Percentiles rank a stretch among this genome's conserved stretches.
Evolutionary conservation across 2,113 vertebrate genomes (phyloP).

Genomic region (Accipiter virgatus): DNA sequence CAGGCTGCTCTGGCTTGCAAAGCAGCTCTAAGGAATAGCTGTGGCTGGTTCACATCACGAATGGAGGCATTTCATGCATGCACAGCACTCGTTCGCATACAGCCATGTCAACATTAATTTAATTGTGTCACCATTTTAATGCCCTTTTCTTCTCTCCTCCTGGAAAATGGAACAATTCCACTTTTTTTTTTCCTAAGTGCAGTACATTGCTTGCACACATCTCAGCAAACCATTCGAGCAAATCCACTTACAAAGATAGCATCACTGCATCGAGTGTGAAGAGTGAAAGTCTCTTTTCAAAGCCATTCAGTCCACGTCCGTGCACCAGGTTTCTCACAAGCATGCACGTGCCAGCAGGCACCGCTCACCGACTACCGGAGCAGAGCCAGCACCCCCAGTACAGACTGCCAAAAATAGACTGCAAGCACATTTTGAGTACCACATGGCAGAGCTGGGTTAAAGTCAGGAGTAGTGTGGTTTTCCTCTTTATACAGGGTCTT

Average conservation of each 20-base stretch:
- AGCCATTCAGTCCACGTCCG: background rate
- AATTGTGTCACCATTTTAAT: background rate
- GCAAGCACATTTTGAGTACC: background rate
- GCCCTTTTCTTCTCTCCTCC: background rate
- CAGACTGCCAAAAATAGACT: background rate
- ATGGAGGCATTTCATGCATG: background rate
- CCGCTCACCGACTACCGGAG: background rate
- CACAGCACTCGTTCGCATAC: background rate
- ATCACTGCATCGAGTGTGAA: accelerated
- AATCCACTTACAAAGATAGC: background rate
- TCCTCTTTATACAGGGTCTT: background rate
- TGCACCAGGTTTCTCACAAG: accelerated
- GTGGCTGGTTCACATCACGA: background rate
- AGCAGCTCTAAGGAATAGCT: background rate
- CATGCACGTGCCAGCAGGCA: background rate
- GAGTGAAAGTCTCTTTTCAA: background rate
- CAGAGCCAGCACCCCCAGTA: background rate
- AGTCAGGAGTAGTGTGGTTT: background rate
- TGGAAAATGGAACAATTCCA: background rate
- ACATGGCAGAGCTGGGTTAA: background rate
- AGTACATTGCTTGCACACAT: background rate
- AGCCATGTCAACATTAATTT: background rate
- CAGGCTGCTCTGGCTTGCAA: background rate
- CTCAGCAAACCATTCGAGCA: background rate
- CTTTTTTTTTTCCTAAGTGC: background rate